Evolutionary conservation across 2,113 vertebrate species (phyloP).

Genomic region (Bubo blakistoni): DNA sequence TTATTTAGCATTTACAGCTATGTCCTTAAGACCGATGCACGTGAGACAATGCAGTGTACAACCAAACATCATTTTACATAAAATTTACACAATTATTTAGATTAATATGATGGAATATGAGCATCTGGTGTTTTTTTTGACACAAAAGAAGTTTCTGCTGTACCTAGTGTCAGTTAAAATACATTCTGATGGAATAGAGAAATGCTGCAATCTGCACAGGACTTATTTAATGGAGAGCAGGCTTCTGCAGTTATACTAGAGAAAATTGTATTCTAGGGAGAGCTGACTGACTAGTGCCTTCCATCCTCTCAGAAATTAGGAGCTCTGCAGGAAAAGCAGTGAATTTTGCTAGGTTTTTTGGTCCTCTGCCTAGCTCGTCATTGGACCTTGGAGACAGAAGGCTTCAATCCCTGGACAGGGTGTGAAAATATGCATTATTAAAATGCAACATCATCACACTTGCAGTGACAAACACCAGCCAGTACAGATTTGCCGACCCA

Average conservation of each 20-base stretch:
- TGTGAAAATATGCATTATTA: background rate
- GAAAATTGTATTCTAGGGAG: background rate
- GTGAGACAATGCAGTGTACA: background rate
- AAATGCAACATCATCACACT: background rate
- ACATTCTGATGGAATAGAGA: background rate
- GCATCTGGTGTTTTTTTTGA: background rate
- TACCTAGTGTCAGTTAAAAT: background rate
- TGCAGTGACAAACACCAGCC: background rate
- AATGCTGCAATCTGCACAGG: background rate
- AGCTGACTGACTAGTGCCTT: background rate
- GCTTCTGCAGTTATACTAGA: background rate
- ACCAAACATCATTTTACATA: background rate
- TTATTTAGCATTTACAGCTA: background rate
- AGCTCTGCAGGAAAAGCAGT: background rate
- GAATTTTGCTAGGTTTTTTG: background rate
- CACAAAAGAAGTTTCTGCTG: background rate
- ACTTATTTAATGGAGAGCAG: background rate
- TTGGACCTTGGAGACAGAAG: background rate
- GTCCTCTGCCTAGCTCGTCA: background rate
- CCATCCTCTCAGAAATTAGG: background rate
- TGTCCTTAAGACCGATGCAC: background rate
- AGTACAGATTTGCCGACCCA: background rate
- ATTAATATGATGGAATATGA: background rate
- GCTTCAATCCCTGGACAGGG: background rate
- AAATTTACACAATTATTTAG: background rate